Percentiles rank a stretch among this genome's conserved stretches.
phyloP scores from a whole-genome alignment of 1,140 invertebrate genomes.

The Wasmannia auropunctata region DNA sequence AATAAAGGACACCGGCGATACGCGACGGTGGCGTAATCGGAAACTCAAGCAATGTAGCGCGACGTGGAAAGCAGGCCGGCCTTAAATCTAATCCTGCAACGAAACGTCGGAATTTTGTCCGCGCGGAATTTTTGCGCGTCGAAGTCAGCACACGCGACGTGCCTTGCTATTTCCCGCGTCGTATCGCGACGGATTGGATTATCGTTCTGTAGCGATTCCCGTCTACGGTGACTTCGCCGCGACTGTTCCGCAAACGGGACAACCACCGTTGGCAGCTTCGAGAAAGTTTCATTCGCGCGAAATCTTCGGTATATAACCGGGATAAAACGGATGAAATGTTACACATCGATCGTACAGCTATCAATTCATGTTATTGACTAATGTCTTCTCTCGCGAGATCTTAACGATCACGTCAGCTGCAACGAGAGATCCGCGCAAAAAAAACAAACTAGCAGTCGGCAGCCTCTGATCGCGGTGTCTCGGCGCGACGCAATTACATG shows the following conservation, averaged over 20 bases:
- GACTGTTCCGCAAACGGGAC: neutral
- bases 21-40: constrained; percentile 14
- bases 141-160: neutral
- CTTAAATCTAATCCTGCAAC: neutral
- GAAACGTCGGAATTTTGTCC: neutral
- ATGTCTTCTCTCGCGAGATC: neutral
- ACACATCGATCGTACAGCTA: neutral
- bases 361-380: neutral
- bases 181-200: neutral
- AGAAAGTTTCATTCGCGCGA: neutral
- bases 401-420: constrained; percentile 8
- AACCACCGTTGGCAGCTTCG: neutral
- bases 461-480: neutral
- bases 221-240: neutral
- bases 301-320: neutral
- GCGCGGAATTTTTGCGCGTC: neutral
- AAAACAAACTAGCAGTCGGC: neutral
- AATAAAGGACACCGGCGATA: neutral
- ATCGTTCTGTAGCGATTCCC: neutral
- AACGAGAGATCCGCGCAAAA: neutral
- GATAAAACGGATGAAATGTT: neutral
- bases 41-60: neutral
- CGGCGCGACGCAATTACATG: neutral
- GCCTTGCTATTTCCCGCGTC: neutral
- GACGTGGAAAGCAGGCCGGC: neutral